These are phyloP conservation scores for Palythoa grandis DNA, from an alignment of 92 coral and sea anemone species.

Conservation along the genomic window DNA sequence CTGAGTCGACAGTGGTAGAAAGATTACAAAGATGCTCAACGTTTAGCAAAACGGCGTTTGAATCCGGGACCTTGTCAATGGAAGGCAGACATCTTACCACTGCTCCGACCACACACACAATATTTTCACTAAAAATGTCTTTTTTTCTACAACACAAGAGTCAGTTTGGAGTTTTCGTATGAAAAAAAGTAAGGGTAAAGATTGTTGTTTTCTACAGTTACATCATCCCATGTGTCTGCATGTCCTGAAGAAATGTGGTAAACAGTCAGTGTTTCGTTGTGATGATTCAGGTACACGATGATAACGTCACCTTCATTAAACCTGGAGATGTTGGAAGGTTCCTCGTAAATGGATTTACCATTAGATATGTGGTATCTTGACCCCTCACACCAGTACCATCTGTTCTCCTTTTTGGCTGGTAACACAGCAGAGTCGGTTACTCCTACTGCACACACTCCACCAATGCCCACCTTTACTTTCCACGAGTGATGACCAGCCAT, in stretches of 20 bases:
- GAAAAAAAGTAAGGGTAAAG: no score
- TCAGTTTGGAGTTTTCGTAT: no score
- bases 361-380: neutral
- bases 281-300: neutral
- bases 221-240: neutral
- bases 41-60: no score
- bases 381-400: constrained; percentile 1
- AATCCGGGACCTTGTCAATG: no score
- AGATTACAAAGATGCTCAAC: no score
- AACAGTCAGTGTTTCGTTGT: neutral
- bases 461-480: neutral
- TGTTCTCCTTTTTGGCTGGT: neutral
- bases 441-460: neutral
- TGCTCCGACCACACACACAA: no score
- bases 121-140: no score
- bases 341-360: neutral
- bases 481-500: neutral
- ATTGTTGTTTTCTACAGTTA: no score
- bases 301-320: constrained; percentile 2
- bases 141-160: no score
- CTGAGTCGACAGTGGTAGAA: no score
- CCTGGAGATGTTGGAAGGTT: neutral
- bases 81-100: no score
- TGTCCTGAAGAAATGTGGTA: neutral
- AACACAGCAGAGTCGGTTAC: neutral